Conservation (phyloP, 2,888 invertebrate genomes). For the Cephus sareptanus region DNA sequence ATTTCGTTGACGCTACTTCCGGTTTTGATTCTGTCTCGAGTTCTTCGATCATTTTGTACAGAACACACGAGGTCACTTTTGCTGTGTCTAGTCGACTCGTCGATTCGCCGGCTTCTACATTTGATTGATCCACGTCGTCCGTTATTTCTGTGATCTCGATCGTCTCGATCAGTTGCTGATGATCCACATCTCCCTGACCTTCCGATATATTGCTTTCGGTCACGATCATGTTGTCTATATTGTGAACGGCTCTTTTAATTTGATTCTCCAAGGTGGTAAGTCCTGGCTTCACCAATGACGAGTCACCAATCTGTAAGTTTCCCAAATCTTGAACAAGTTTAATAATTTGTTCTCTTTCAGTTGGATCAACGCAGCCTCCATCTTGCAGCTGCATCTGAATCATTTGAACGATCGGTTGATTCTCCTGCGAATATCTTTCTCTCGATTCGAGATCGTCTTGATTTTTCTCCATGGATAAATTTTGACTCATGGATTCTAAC, state of each 20-base stretch:
- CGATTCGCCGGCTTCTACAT: constrained; percentile 16
- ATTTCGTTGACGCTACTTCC: constrained; percentile 20
- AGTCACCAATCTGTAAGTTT: constrained; percentile 49
- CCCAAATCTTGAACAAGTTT: constrained; percentile 38
- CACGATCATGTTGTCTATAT: constrained; percentile 27
- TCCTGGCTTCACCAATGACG: constrained; percentile 14
- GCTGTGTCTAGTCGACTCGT: constrained; percentile 14
- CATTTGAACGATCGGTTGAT: background rate
- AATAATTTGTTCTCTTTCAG: constrained; percentile 31
- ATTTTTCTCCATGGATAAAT: background rate
- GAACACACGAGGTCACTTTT: constrained; percentile 29
- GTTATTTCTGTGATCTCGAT: background rate
- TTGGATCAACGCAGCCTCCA: constrained; percentile 8
- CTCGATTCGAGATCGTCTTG: background rate
- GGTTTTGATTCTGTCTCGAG: constrained; percentile 30
- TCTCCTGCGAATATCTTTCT: background rate
- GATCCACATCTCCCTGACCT: constrained; percentile 45
- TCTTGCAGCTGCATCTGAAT: background rate
- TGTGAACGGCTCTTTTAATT: constrained; percentile 36
- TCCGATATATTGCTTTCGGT: constrained; percentile 22
- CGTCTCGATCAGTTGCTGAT: background rate
- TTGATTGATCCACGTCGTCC: background rate
- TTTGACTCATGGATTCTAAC: background rate
- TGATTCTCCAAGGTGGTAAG: constrained; percentile 33
- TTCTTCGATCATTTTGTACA: constrained; percentile 45